phyloP scores from a whole-genome alignment of 2,888 invertebrate genomes.

The Ophion ellenae region DNA sequence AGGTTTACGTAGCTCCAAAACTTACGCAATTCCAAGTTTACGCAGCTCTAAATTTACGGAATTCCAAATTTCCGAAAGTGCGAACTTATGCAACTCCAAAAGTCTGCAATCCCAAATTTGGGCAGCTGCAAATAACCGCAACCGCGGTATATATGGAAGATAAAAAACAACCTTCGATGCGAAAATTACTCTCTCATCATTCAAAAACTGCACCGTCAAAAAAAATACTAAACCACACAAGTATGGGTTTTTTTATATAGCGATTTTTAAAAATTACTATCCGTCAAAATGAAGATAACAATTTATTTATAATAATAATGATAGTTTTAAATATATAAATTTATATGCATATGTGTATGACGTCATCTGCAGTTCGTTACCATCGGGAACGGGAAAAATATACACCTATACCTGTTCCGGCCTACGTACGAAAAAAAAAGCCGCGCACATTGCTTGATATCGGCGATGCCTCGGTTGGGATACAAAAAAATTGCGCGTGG shows the following conservation, averaged over 20 bases:
- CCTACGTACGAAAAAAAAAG: conserved; percentile 48
- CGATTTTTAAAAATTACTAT: background rate
- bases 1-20: background rate
- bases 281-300: background rate
- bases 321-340: background rate
- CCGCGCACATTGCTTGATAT: background rate
- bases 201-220: background rate
- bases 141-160: too few species aligned
- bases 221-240: background rate
- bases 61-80: too few species aligned
- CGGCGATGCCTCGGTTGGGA: background rate
- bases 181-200: background rate
- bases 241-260: background rate
- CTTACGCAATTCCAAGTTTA: background rate
- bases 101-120: too few species aligned
- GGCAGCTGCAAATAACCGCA: too few species aligned
- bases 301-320: background rate
- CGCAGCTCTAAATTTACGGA: too few species aligned
- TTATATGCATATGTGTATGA: conserved; percentile 3
- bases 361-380: conserved; percentile 65
- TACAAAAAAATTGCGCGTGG: conserved; percentile 18
- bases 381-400: conserved; percentile 39
- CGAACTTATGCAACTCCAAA: too few species aligned
- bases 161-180: too few species aligned
- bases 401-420: conserved; percentile 40